Evolutionary conservation across 53 echinoderm and acorn worm species (phyloP), one percentile per base, ranked within the genome.

Genomic region (Actinopyga echinites): DNA sequence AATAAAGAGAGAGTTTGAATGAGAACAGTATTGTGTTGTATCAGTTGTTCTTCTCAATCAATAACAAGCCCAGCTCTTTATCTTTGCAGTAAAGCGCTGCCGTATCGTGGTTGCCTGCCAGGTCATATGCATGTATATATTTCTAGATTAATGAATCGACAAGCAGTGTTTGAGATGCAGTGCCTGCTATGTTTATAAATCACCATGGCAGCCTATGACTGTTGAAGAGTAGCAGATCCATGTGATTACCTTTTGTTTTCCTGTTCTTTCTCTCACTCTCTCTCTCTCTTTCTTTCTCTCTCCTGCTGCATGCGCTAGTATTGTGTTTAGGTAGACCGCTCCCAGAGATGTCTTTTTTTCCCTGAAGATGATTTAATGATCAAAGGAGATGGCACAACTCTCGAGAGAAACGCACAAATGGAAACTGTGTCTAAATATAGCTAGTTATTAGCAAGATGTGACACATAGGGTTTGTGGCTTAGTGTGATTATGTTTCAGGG

Each of bases 361-460:
- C 49, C 49, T 49, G 49, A 49, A 49, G 49, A 49, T 71, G 71
- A 71, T 71, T 42, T 71, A 71, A 71, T 71, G 71, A 71, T 71
- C 71, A 71, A 25, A 42, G 71, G 71, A 71, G 71, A 71, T 40
- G 71, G 71, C 22, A 34, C 32, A 71, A 71, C 71, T 71, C 71
- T 44, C 71, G 5, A 20, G 71, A 71, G 71, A 71, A 71, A 71
- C 10, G 40, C 71, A 71, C 42, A 71, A 71, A 40, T 71, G 71
- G 71, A 22, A 71, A 71, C 71, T 40, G 71, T 42, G 44, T 71
- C 71, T 71, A 71, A 71, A 71, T 71, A 71, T 71, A 71, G 71
- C 22, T 13, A 42, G 42, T 40, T 71, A 71, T 42, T 71, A 71
- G 71, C 40, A 23, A 71, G 40, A 71, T 71, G 40, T 71, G 42